Base-by-base conservation (phyloP, 2,888 invertebrate species). In the Ophonus ardosiacus region DNA sequence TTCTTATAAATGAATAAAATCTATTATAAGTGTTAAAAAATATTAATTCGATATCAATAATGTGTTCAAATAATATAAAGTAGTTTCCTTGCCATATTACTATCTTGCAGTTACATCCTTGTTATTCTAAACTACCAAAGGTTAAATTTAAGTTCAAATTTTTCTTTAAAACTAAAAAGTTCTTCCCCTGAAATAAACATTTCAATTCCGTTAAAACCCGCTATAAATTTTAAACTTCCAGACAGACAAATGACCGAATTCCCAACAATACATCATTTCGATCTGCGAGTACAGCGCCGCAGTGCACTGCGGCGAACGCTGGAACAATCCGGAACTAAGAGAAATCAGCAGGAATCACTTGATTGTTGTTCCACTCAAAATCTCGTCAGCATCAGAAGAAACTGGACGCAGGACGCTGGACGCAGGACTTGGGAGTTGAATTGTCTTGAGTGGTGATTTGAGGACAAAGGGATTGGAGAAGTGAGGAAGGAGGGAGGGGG, bases 321-420 rank as follows among this genome's bases (percentile, higher is more conserved):
- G 71, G 43, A 51, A 74, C 71, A 51, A 71, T 57, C 15, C 56
- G 40, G 56, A 81, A 81, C 40, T 81, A 17, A 56, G 24, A 82
- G 71, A 56, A 51, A 51, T 51, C 43, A 51, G 43, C 43, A 51
- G 43, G 81, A 82, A 71, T 82, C 82, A 71, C 6, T 71, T 82
- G 82, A 82, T 82, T 82, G 82, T 82, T 82, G 71, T 82, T 82
- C 82, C 82, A 82, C 82, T 82, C 82, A 82, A 82, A 82, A 82
- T 82, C 82, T 82, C 71, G 82, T 82, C 51, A n/a, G 56, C 68
- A 31, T 24, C 6, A 31, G 15, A 51, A 51, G 6, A 10, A 1
- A 51, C 43, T 51, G 43, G 79, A 40, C 57, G 31, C 82, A 24
- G n/a, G 80, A 81, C 63, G 21, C 7, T 2, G 24, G 31, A 1